Evolutionary conservation across 2,113 vertebrate genomes (phyloP).

Genomic region (Lanius collurio): DNA sequence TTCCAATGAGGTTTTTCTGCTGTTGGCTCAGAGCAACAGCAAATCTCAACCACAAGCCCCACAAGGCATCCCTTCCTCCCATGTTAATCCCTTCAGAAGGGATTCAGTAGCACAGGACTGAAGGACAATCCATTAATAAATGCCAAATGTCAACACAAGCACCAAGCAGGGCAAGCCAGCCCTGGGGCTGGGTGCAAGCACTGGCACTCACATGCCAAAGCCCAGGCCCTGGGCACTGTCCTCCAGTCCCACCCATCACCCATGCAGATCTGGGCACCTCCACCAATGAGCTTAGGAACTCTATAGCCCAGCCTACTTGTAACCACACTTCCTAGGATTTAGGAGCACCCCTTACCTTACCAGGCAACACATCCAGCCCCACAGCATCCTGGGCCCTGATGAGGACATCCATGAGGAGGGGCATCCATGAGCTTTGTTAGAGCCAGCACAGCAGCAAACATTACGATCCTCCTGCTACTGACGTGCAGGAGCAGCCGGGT

Average conservation of each 20-base stretch:
- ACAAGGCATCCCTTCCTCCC: not conserved
- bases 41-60: not conserved
- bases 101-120: not conserved
- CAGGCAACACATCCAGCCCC: not conserved
- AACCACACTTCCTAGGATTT: not conserved
- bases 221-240: not conserved
- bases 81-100: not conserved
- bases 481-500: fast-evolving
- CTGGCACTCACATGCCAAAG: not conserved
- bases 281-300: not conserved
- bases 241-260: not conserved
- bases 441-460: not conserved
- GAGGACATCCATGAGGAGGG: not conserved
- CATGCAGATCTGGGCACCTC: not conserved
- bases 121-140: not conserved
- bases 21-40: not conserved
- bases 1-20: not conserved
- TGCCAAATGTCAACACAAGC: too few relatives aligned
- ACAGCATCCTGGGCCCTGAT: not conserved
- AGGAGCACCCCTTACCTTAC: not conserved
- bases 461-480: not conserved
- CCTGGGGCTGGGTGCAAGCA: not conserved
- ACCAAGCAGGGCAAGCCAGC: not conserved
- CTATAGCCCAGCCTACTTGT: not conserved
- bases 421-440: not conserved